Evolutionary conservation across 2,797 vertebrate genomes (phyloP), one percentile per base, ranked within the genome.

Genomic region (Parambassis ranga): DNA sequence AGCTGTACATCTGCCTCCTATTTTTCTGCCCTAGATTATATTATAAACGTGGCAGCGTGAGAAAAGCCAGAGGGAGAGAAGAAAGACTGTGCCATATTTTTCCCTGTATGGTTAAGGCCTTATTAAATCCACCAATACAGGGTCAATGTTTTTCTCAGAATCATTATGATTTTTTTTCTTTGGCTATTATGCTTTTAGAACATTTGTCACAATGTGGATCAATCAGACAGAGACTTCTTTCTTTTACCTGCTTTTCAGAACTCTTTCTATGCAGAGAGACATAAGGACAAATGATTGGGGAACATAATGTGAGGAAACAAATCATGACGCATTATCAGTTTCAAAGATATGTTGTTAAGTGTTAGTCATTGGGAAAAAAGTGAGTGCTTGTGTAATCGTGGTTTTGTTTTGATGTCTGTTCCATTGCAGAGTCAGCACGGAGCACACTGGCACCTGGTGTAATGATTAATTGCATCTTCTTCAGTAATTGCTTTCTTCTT

Each of bases 1-100:
- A 1, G 47, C 7, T 2, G 42, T 36, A 33, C 74, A 64, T 77
- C 63, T 81, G 52, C 49, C 28, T 61, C 30, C 33, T 37, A 6
- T 32, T 32, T 16, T 38, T 48, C n/a, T 58, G 42, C 18, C 14
- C 38, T 6, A 16, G 37, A 43, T 76, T 38, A 28, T 23, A 33
- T 55, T 27, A 51, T 7, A 13, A 62, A 36, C 7, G 36, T 2
- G 28, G 32, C 2, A 4, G 22, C 64, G 22, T 13, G 26, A 30
- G 10, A 66, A 62, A 28, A 37, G 26, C 27, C 4, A 23, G 5
- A 33, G 18, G 10, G 10, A 3, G 4, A 13, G 18, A 10, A 10
- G 27, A 10, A 41, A 24, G 23, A 5, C 15, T 7, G 6, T 19
- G 6, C 38, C 16, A 11, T 37, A 5, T 19, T 11, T 30, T n/a